Evolutionary conservation across 2,797 vertebrate genomes (phyloP).

Genomic region (Mus spretus): DNA sequence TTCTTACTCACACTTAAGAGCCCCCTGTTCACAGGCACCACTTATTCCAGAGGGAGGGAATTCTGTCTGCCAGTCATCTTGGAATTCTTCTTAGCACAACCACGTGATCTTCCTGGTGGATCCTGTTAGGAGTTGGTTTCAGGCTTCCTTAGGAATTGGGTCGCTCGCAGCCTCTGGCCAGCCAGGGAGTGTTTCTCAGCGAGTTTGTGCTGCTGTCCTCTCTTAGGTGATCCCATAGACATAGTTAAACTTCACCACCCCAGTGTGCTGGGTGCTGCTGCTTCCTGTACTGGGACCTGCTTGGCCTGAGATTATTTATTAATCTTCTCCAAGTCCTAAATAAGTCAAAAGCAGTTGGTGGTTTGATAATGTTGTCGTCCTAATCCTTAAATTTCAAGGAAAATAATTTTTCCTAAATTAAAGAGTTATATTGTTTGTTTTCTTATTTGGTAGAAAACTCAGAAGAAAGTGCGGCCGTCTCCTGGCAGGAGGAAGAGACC

Average conservation of each 20-base stretch:
- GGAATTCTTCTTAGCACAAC: background rate
- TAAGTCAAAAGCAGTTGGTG: background rate
- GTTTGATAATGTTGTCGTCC: conserved; percentile 22
- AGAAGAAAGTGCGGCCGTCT: conserved; percentile 10
- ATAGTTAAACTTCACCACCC: background rate
- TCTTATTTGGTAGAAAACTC: conserved; percentile 61
- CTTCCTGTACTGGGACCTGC: background rate
- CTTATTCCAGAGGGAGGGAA: too few species aligned
- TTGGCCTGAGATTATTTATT: background rate
- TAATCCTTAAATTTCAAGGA: conserved; percentile 24
- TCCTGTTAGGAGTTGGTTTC: background rate
- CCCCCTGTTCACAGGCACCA: background rate
- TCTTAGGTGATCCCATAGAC: background rate
- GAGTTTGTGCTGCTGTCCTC: background rate
- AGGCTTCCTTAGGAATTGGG: background rate
- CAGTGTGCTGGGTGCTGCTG: background rate
- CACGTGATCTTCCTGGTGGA: background rate
- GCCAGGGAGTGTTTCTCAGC: background rate
- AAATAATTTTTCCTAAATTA: conserved; percentile 26
- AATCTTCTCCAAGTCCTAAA: background rate
- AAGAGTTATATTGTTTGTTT: background rate
- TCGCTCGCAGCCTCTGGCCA: background rate
- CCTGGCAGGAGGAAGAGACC: conserved; percentile 55
- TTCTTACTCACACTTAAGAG: background rate
- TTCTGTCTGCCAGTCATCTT: background rate